These are phyloP conservation scores for Standfussiana lucernea DNA, from an alignment of 2,888 invertebrate genomes.

Conservation along the genomic window DNA sequence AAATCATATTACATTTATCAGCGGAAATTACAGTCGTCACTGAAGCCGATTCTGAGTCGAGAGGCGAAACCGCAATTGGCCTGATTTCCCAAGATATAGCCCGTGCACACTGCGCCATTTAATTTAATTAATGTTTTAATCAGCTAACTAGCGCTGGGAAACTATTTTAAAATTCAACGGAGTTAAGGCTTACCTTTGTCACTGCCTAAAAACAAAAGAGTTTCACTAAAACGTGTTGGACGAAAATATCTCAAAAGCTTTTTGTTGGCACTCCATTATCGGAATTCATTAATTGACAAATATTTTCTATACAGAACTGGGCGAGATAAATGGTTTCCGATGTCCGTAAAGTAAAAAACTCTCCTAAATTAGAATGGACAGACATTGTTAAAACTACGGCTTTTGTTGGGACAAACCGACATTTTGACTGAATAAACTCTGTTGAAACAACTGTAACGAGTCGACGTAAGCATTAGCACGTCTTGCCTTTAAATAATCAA, in stretches of 20 bases:
- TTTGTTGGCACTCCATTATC: constrained; percentile 55
- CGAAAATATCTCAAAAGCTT: constrained; percentile 56
- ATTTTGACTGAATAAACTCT: not conserved
- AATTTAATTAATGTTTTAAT: constrained; percentile 88
- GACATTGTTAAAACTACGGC: constrained; percentile 28
- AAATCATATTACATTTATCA: constrained; percentile 58
- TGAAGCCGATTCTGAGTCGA: constrained; percentile 56
- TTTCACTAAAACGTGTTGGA: constrained; percentile 32
- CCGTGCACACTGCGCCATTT: constrained; percentile 71
- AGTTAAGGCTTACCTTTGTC: constrained; percentile 54
- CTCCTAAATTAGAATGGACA: constrained; percentile 45
- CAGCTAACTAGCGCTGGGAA: constrained; percentile 79
- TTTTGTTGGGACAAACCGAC: constrained; percentile 14
- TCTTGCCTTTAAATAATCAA: constrained; percentile 58
- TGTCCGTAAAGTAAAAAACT: constrained; percentile 55
- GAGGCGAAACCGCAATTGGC: constrained; percentile 69
- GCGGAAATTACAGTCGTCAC: constrained; percentile 60
- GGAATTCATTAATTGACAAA: constrained; percentile 57
- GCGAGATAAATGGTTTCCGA: constrained; percentile 66
- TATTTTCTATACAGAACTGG: constrained; percentile 48
- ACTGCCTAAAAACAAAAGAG: constrained; percentile 48
- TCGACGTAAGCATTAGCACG: constrained; percentile 35
- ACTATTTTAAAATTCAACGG: constrained; percentile 67
- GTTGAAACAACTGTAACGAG: constrained; percentile 34
- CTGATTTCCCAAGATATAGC: constrained; percentile 85